Conservation (phyloP, 2,797 vertebrate species). For the Peromyscus nudipes region DNA sequence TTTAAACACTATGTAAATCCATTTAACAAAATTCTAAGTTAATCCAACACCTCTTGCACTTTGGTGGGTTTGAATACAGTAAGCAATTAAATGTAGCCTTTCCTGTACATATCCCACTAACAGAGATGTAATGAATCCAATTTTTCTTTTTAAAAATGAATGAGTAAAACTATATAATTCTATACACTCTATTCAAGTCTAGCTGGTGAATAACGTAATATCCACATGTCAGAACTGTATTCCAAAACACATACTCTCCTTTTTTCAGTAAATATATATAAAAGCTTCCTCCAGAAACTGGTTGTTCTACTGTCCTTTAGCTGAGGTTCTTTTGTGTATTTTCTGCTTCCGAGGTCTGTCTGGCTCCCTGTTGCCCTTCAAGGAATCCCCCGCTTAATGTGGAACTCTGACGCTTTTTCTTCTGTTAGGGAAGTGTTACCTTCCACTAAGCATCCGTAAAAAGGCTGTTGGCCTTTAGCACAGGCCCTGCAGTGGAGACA, state of each 20-base stretch:
- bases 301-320: neutral
- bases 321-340: neutral
- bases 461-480: neutral
- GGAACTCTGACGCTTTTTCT: neutral
- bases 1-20: neutral
- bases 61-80: neutral
- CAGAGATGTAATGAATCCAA: neutral
- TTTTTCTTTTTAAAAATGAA: slow-evolving; percentile 39
- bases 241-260: neutral
- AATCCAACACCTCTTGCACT: neutral
- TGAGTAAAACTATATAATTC: neutral
- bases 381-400: neutral
- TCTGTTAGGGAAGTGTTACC: slow-evolving; percentile 11
- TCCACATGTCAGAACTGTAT: slow-evolving; percentile 6
- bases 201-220: slow-evolving; percentile 19
- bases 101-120: neutral
- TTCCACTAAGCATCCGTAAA: neutral
- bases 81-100: neutral
- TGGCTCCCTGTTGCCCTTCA: neutral
- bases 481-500: neutral
- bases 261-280: slow-evolving; percentile 6
- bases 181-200: neutral
- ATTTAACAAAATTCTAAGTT: slow-evolving; percentile 1
- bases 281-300: neutral
- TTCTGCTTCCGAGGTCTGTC: neutral